These are phyloP conservation scores for Ctenomys sociabilis DNA, from an alignment of 2,113 vertebrate genomes.

Conservation along the genomic window DNA sequence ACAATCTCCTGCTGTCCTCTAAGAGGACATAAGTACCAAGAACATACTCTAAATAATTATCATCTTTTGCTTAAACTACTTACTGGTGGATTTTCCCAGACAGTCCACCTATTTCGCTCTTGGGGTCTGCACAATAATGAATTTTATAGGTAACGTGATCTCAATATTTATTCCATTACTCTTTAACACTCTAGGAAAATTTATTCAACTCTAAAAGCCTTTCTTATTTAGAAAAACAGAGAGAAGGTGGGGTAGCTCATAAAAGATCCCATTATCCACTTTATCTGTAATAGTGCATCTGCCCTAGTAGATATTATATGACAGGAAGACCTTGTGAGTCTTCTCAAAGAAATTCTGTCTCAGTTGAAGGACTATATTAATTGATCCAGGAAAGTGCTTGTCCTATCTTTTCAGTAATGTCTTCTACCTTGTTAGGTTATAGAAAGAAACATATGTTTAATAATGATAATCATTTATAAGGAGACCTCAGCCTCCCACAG, in stretches of 20 bases:
- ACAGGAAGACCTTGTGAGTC: neutral
- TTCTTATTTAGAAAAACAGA: neutral
- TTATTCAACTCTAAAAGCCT: neutral
- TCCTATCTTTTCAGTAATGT: neutral
- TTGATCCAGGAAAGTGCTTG: neutral
- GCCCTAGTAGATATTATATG: neutral
- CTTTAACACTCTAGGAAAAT: neutral
- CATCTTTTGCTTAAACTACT: neutral
- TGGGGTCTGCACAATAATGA: neutral
- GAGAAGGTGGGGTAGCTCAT: neutral
- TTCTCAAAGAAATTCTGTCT: neutral
- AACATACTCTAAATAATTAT: neutral
- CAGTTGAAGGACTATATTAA: neutral
- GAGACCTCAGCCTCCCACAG: neutral
- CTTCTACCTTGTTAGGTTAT: neutral
- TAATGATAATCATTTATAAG: conserved; percentile 48
- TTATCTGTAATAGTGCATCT: neutral
- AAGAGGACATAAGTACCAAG: neutral
- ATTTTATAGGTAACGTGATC: neutral
- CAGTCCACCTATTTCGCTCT: neutral
- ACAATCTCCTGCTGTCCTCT: neutral
- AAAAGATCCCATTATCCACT: neutral
- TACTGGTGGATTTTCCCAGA: neutral
- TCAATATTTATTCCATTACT: neutral
- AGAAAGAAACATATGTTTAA: neutral